Evolutionary conservation across 2,797 vertebrate genomes (phyloP).

Genomic region (Micropoecilia bifurca): DNA sequence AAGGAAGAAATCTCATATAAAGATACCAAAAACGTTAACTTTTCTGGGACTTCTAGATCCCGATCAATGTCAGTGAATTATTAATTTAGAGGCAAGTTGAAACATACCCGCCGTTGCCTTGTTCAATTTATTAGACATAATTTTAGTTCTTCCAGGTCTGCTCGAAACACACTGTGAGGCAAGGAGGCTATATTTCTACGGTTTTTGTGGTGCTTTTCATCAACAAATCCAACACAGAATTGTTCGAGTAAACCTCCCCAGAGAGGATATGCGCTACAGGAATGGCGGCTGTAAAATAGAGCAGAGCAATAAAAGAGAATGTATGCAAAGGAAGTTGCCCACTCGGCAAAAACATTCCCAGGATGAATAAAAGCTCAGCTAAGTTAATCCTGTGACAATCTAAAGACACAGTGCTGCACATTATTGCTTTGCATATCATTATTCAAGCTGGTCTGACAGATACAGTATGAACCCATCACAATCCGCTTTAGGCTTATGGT

Average conservation of each 20-base stretch:
- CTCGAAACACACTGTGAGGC: constrained; percentile 20
- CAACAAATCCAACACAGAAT: constrained; percentile 31
- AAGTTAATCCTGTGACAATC: constrained; percentile 60
- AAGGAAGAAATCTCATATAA: constrained; percentile 42
- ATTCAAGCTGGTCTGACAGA: constrained; percentile 39
- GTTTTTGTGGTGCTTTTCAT: constrained; percentile 44
- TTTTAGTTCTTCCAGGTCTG: constrained; percentile 28
- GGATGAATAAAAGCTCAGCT: constrained; percentile 49
- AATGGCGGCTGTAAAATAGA: constrained; percentile 35
- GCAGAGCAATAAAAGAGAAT: constrained; percentile 45
- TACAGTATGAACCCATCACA: constrained; percentile 17
- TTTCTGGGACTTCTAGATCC: constrained; percentile 47
- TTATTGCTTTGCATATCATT: constrained; percentile 59
- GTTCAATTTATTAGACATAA: constrained; percentile 40
- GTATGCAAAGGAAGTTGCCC: constrained; percentile 52
- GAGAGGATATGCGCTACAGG: constrained; percentile 16
- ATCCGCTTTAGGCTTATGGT: constrained; percentile 13
- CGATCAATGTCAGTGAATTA: constrained; percentile 60
- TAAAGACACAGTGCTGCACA: constrained; percentile 43
- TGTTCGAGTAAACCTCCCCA: constrained; percentile 13
- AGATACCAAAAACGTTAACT: constrained; percentile 35
- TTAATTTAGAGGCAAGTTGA: constrained; percentile 53
- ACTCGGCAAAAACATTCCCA: constrained; percentile 63
- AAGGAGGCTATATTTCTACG: constrained; percentile 6
- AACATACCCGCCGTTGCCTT: constrained; percentile 41